These are phyloP conservation scores for Phaethornis superciliosus DNA, from an alignment of 2,113 vertebrate species.

Conservation along the genomic window DNA sequence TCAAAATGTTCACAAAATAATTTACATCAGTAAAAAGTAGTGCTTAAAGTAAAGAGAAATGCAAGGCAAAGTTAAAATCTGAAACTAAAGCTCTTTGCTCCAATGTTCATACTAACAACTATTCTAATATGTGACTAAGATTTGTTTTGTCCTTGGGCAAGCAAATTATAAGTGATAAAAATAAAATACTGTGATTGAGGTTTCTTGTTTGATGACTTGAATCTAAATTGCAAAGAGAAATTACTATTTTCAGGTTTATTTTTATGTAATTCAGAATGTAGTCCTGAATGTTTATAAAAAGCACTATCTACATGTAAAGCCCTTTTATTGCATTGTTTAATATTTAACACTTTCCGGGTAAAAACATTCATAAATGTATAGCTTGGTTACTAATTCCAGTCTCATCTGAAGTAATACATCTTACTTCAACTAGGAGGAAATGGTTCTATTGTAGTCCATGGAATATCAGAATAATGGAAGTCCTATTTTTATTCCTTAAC, in stretches of 20 bases:
- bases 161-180: neutral
- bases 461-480: neutral
- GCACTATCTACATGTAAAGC: neutral
- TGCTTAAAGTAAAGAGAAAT: neutral
- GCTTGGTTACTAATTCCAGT: neutral
- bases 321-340: neutral
- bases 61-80: neutral
- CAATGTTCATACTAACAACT: neutral
- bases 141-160: neutral
- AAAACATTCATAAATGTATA: neutral
- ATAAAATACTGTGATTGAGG: neutral
- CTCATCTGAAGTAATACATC: neutral
- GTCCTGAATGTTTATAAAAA: neutral
- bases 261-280: neutral
- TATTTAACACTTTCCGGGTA: neutral
- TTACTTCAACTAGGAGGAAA: neutral
- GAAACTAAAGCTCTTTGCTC: neutral
- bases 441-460: neutral
- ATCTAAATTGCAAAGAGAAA: neutral
- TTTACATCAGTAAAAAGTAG: neutral
- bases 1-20: neutral
- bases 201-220: constrained; percentile 4
- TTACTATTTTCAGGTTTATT: neutral
- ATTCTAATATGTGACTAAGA: neutral
- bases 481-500: neutral